phyloP scores from a whole-genome alignment of 2,797 vertebrate species.

The Eospalax fontanierii region DNA sequence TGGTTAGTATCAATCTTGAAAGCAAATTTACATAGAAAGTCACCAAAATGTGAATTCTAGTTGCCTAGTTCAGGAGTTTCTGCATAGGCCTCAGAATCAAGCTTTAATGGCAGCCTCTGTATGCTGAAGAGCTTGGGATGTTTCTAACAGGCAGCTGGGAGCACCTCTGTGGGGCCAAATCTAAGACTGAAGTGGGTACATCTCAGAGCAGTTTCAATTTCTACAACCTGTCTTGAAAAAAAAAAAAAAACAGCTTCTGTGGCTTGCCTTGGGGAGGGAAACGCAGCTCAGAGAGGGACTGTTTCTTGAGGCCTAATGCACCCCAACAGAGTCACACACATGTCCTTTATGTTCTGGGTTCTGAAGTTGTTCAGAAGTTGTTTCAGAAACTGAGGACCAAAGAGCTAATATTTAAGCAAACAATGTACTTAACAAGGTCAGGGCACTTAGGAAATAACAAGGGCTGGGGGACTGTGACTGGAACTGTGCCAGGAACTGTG shows the following conservation, averaged over 20 bases:
- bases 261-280: background rate
- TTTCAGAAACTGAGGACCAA: background rate
- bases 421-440: background rate
- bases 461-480: background rate
- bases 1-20: conserved; percentile 20
- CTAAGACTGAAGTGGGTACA: background rate
- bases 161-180: background rate
- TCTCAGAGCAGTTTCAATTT: background rate
- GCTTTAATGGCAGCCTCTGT: background rate
- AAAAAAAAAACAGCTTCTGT: background rate
- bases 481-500: background rate
- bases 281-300: background rate
- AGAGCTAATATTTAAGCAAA: background rate
- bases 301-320: background rate
- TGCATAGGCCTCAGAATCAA: background rate
- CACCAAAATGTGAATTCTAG: background rate
- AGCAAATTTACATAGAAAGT: background rate
- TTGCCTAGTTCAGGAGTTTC: background rate
- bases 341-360: background rate
- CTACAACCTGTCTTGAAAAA: background rate
- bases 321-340: background rate
- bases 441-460: background rate
- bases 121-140: background rate
- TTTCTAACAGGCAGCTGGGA: background rate
- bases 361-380: background rate